These are phyloP conservation scores for Chymomyza procnemis DNA, from an alignment of 2,888 invertebrate genomes.

Conservation along the genomic window DNA sequence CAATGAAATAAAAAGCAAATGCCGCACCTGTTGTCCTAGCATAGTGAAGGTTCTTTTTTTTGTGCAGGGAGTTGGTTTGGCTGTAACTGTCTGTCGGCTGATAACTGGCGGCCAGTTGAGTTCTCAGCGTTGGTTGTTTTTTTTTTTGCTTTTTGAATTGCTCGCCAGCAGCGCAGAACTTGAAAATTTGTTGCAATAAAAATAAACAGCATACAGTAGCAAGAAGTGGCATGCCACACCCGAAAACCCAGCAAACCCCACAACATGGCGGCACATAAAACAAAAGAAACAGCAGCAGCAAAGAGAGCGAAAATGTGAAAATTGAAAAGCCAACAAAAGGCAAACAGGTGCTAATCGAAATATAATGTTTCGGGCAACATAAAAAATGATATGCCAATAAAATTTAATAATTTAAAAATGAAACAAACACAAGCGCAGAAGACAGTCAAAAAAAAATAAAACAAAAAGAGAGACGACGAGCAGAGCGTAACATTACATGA, in stretches of 20 bases:
- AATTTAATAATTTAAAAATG: slow-evolving; percentile 73
- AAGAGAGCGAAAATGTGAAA: slow-evolving; percentile 5
- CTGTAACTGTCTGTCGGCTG: not conserved
- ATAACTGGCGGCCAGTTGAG: slow-evolving; percentile 1
- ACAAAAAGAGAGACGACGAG: slow-evolving; percentile 6
- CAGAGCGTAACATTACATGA: not conserved
- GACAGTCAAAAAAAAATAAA: not conserved
- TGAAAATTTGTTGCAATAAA: slow-evolving; percentile 36
- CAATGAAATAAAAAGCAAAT: slow-evolving; percentile 46
- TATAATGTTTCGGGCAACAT: slow-evolving; percentile 68
- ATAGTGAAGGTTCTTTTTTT: not conserved
- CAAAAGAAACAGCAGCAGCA: not conserved
- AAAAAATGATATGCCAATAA: slow-evolving; percentile 73
- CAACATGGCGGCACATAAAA: not conserved
- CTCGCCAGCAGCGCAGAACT: slow-evolving; percentile 33
- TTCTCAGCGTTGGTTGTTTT: not conserved
- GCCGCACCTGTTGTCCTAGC: slow-evolving; percentile 1
- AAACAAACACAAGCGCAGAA: slow-evolving; percentile 51
- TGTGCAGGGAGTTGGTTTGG: not conserved
- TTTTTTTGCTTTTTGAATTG: not conserved
- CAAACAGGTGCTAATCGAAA: slow-evolving; percentile 75
- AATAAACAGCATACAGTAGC: slow-evolving; percentile 25
- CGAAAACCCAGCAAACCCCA: slow-evolving; percentile 1
- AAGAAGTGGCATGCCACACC: slow-evolving; percentile 12
- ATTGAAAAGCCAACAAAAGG: slow-evolving; percentile 31